phyloP scores from a whole-genome alignment of 2,113 vertebrate species.

The Chloropsis hardwickii region DNA sequence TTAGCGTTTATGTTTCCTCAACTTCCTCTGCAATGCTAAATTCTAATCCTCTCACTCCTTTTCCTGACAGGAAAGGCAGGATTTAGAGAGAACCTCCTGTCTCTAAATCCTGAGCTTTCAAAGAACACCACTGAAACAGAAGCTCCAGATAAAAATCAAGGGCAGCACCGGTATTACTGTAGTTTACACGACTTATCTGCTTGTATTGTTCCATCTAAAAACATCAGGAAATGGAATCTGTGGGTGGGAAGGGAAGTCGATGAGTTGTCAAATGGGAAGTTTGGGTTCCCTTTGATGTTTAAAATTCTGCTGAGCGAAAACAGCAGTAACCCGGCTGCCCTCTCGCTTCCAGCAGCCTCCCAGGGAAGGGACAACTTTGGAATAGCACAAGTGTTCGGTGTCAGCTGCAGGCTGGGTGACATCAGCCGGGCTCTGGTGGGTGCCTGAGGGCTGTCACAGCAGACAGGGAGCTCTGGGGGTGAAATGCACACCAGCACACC shows the following conservation, averaged over 20 bases:
- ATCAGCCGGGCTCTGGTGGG: neutral
- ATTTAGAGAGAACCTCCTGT: neutral
- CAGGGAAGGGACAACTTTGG: neutral
- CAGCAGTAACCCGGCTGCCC: neutral
- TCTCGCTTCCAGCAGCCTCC: neutral
- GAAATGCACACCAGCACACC: conserved; percentile 11
- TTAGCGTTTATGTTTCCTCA: neutral
- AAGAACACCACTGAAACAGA: neutral
- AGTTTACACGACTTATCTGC: neutral
- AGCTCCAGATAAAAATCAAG: neutral
- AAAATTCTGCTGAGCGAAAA: neutral
- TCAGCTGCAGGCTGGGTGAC: neutral
- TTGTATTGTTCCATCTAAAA: neutral
- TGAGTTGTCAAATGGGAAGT: neutral
- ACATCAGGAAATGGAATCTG: neutral
- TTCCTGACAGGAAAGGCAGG: neutral
- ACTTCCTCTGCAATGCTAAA: neutral
- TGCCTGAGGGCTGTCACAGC: neutral
- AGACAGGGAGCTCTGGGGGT: neutral
- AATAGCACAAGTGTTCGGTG: neutral
- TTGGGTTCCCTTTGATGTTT: neutral
- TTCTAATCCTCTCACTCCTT: neutral
- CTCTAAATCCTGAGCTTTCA: neutral
- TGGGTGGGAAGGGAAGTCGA: neutral
- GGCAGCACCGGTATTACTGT: neutral